phyloP scores from a whole-genome alignment of 2,113 vertebrate species.

The Uropsilus gracilis region DNA sequence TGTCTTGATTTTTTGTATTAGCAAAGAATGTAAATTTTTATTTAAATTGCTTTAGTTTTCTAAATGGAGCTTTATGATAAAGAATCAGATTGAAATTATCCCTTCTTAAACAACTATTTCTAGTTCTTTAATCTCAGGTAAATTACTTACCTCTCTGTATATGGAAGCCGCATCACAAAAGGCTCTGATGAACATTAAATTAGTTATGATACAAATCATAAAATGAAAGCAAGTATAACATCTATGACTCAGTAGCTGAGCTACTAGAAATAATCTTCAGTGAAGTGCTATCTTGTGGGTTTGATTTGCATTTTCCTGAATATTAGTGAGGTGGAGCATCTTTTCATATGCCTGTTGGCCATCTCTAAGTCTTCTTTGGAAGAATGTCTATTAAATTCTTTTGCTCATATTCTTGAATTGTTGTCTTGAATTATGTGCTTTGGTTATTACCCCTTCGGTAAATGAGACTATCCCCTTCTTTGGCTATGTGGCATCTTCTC shows the following conservation, averaged over 20 bases:
- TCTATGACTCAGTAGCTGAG: background rate
- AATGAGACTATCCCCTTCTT: background rate
- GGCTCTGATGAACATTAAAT: background rate
- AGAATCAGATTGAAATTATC: conserved; percentile 23
- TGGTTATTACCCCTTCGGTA: background rate
- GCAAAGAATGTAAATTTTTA: background rate
- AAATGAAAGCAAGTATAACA: background rate
- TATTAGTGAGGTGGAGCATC: background rate
- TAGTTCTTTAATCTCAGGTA: conserved; percentile 21
- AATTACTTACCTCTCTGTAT: background rate
- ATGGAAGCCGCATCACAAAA: conserved; percentile 27
- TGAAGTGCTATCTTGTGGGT: background rate
- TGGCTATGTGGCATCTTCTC: background rate
- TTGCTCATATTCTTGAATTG: background rate
- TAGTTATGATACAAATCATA: background rate
- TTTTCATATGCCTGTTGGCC: background rate
- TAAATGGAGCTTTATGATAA: background rate
- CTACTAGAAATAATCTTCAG: background rate
- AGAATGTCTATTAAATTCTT: background rate
- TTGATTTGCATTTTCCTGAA: background rate
- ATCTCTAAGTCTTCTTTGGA: background rate
- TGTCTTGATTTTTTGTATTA: background rate
- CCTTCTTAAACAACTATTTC: background rate
- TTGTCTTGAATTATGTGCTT: background rate
- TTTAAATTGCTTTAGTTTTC: background rate